Base-by-base conservation (phyloP, 2,113 vertebrate species). In the Psophia crepitans region DNA sequence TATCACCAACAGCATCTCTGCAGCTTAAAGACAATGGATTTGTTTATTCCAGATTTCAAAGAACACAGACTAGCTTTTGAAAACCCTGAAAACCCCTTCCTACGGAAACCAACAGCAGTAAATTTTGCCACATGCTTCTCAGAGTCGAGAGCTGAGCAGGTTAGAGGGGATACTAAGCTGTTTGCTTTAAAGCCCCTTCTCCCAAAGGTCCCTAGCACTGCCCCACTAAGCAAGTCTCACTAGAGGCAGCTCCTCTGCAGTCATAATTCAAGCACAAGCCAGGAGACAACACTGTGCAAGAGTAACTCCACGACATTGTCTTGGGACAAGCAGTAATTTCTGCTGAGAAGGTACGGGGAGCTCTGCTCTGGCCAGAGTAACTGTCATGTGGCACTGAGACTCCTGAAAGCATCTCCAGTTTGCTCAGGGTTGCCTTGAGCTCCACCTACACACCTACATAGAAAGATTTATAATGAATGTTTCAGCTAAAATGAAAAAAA, bases 281-380 rank as follows among this genome's bases (percentile, higher is more conserved):
- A 75, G 33, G 39, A 91, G 12, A 6, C 20, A 82, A 33, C 19
- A 27, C 10, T 15, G 11, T 3, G 8, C 20, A 58, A 51, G 24
- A 51, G 13, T 3, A n/a, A 43, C 35, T 53, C 57, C n/a, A 17
- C 0, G 5, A 49, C 3, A 61, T 9, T 56, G 28, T 57, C 28
- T 33, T 26, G 28, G 66, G 17, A 68, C 4, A 15, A 51, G 57
- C n/a, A 86, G 27, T 1, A 14, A 28, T 14, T 68, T 49, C 63
- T 89, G 43, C 43, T 0, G 0, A 64, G 48, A 23, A 66, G 17
- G 9, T 14, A 0, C 37, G 16, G 41, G 11, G 51, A 84, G 22
- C 35, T 79, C 74, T 64, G 27, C 51, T 89, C 54, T 1, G 0
- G 14, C 11, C 43, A 85, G 5, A 44, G 33, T 8, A 80, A 39